These are phyloP conservation scores for Drosophila albomicans DNA, from an alignment of 1,140 invertebrate species.

Conservation along the genomic window DNA sequence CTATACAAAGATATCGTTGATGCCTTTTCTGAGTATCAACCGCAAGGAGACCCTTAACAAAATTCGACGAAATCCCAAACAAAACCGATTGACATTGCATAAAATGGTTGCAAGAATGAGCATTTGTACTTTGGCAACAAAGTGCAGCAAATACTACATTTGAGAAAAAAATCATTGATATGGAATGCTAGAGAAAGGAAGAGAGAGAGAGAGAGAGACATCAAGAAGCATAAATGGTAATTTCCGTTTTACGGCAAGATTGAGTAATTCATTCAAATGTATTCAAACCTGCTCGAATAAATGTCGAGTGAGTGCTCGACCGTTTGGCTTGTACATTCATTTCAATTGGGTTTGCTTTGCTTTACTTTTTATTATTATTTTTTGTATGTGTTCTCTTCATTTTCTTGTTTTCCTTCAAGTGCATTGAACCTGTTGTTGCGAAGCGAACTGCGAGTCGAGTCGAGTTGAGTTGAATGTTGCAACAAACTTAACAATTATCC, in stretches of 20 bases:
- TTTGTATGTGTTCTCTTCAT: neutral
- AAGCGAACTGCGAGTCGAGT: neutral
- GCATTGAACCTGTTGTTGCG: slow-evolving; percentile 22
- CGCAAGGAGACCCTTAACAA: too few relatives aligned
- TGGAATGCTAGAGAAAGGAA: too few relatives aligned
- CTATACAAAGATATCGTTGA: too few relatives aligned
- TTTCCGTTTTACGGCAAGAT: neutral
- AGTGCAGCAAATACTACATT: neutral
- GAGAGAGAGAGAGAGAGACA: neutral
- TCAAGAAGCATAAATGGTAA: slow-evolving; percentile 1
- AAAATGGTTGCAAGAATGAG: neutral
- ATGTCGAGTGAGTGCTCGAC: neutral
- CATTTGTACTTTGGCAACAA: neutral
- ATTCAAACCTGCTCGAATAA: slow-evolving; percentile 1
- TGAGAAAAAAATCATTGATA: neutral
- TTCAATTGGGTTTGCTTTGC: neutral
- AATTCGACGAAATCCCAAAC: too few relatives aligned
- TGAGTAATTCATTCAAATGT: neutral
- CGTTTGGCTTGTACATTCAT: neutral
- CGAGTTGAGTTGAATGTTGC: neutral
- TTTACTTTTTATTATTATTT: neutral
- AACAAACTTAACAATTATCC: slow-evolving; percentile 51
- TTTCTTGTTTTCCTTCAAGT: slow-evolving; percentile 11
- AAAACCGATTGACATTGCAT: neutral
- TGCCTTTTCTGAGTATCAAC: too few relatives aligned